Evolutionary conservation across 1,140 invertebrate species (phyloP).

Genomic region (Drosophila watanabei): DNA sequence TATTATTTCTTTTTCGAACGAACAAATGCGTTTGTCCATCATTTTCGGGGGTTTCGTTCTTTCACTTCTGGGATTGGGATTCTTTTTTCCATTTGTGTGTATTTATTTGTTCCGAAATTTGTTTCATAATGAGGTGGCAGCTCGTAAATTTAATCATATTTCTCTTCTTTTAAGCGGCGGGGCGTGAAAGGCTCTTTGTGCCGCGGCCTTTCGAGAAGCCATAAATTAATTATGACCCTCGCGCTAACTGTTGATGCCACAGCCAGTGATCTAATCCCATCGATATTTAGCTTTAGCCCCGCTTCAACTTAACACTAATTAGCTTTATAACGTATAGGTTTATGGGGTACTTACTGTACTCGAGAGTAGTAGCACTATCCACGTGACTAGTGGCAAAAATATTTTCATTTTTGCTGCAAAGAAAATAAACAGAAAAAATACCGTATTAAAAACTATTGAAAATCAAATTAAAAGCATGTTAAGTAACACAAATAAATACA

Average conservation of each 20-base stretch:
- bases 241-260: slow-evolving; percentile 58
- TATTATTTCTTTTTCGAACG: slow-evolving; percentile 21
- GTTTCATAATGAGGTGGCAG: slow-evolving; percentile 75
- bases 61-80: slow-evolving; percentile 46
- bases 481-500: slow-evolving; percentile 45
- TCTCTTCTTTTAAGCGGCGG: slow-evolving; percentile 36
- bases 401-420: slow-evolving; percentile 90
- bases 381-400: slow-evolving; percentile 90
- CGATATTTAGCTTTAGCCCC: slow-evolving; percentile 51
- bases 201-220: slow-evolving; percentile 28
- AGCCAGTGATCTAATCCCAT: slow-evolving; percentile 43
- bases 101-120: slow-evolving; percentile 59
- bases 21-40: slow-evolving; percentile 32
- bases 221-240: slow-evolving; percentile 78
- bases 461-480: slow-evolving; percentile 61
- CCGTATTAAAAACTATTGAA: slow-evolving; percentile 60
- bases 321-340: slow-evolving; percentile 4
- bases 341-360: slow-evolving; percentile 86
- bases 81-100: slow-evolving; percentile 10
- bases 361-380: slow-evolving; percentile 88
- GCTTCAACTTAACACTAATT: slow-evolving; percentile 24
- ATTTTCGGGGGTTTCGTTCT: slow-evolving; percentile 55
- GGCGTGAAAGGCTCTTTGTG: slow-evolving; percentile 38
- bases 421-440: slow-evolving; percentile 59
- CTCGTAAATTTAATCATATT: slow-evolving; percentile 72